phyloP scores from a whole-genome alignment of 2,888 invertebrate genomes.

The Nipponacmea schrenckii region DNA sequence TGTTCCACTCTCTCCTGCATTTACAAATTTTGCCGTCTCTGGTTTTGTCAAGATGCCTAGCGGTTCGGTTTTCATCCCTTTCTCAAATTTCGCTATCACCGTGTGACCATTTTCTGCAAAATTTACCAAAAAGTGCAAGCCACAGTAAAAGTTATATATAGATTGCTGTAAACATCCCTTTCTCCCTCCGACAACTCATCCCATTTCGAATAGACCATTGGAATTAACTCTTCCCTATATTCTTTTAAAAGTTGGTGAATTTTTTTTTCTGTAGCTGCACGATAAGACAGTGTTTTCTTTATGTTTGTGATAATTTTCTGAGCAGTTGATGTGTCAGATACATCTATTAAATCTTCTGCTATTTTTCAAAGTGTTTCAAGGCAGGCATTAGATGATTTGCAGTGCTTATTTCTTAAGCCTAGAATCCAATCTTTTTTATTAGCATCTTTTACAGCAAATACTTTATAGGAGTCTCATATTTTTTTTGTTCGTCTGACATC shows the following conservation, averaged over 20 bases:
- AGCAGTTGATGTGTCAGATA: not conserved
- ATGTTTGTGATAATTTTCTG: conserved; percentile 15
- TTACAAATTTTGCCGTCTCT: not conserved
- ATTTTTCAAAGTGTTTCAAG: conserved; percentile 16
- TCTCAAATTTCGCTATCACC: not conserved
- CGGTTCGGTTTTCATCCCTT: not conserved
- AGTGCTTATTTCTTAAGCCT: conserved; percentile 17
- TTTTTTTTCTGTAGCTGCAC: conserved; percentile 23
- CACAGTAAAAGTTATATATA: conserved; percentile 27
- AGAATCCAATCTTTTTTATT: conserved; percentile 14
- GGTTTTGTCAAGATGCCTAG: not conserved
- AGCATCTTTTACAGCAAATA: not conserved
- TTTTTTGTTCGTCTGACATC: conserved; percentile 15
- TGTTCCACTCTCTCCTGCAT: conserved; percentile 7
- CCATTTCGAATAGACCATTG: conserved; percentile 14
- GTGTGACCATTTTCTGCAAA: conserved; percentile 20
- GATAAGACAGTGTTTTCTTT: conserved; percentile 23
- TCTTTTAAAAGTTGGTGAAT: conserved; percentile 20
- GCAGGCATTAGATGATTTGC: conserved; percentile 14
- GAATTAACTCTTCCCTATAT: conserved; percentile 15
- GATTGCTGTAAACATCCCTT: not conserved
- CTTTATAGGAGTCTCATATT: not conserved
- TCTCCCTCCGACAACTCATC: conserved; percentile 9
- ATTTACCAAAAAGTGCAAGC: conserved; percentile 23
- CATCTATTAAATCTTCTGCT: not conserved